Evolutionary conservation across 2,797 vertebrate species (phyloP).

Genomic region (Acrossocheilus wenchowensis): DNA sequence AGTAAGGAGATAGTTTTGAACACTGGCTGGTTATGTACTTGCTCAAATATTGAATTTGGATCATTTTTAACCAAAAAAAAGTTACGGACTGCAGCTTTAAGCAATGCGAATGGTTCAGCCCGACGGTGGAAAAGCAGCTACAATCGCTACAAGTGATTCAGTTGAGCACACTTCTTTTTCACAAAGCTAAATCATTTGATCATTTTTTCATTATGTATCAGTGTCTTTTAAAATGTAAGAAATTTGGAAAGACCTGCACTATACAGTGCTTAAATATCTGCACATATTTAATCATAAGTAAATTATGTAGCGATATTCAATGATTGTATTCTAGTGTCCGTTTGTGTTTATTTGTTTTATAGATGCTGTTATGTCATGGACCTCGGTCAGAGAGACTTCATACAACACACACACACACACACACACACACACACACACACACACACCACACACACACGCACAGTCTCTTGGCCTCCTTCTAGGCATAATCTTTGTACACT

Average conservation of each 20-base stretch:
- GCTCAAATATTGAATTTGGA: no score
- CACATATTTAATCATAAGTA: neutral
- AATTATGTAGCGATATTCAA: neutral
- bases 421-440: neutral
- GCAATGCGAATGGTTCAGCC: no score
- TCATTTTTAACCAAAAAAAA: no score
- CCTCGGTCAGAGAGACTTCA: neutral
- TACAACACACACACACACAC: neutral
- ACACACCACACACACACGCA: constrained; percentile 9
- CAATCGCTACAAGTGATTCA: neutral
- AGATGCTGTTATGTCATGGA: neutral
- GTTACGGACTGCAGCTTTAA: no score
- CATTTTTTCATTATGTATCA: neutral
- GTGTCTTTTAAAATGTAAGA: neutral
- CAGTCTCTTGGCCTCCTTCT: neutral
- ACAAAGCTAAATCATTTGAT: neutral
- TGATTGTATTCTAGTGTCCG: neutral
- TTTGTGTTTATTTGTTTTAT: neutral
- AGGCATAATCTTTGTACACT: neutral
- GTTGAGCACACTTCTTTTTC: no score
- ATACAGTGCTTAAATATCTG: neutral
- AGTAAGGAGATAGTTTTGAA: no score
- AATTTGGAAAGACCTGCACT: neutral
- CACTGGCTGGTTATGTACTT: no score
- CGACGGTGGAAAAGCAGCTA: no score